Percentiles rank a stretch among this genome's conserved stretches.
Evolutionary conservation across 2,113 vertebrate species (phyloP).

Genomic region (Brienomyrus brachyistius): DNA sequence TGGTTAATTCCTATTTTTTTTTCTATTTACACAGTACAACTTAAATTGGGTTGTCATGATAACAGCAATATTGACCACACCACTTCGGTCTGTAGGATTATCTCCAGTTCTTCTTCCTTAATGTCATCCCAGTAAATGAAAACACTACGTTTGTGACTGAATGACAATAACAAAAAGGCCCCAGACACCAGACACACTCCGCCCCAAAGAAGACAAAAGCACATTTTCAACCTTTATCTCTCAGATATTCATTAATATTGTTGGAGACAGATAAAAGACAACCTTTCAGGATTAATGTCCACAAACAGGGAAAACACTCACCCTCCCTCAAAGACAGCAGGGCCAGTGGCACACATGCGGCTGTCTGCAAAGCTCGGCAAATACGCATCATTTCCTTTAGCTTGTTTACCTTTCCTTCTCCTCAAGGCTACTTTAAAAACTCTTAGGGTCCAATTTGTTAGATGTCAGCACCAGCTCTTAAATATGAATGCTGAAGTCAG

Average conservation of each 20-base stretch:
- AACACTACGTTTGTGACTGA: not conserved
- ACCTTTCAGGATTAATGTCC: not conserved
- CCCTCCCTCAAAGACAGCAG: not conserved
- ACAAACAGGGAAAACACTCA: not conserved
- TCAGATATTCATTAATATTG: not conserved
- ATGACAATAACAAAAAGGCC: not conserved
- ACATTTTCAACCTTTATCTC: not conserved
- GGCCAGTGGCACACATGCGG: not conserved
- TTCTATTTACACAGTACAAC: not conserved
- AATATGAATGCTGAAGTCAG: not conserved
- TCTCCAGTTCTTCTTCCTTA: not conserved
- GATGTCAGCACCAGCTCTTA: not conserved
- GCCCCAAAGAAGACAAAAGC: not conserved
- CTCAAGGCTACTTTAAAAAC: not conserved
- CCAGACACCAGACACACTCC: not conserved
- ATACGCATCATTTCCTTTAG: not conserved
- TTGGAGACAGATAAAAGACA: not conserved
- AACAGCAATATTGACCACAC: not conserved
- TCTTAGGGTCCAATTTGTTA: not conserved
- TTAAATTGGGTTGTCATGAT: not conserved
- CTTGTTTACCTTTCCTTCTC: not conserved
- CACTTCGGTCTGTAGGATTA: not conserved
- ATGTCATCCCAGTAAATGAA: not conserved
- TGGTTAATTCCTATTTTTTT: not conserved
- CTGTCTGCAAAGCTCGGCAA: not conserved